Evolutionary conservation across 2,113 vertebrate species (phyloP).

Genomic region (Callipepla californica): DNA sequence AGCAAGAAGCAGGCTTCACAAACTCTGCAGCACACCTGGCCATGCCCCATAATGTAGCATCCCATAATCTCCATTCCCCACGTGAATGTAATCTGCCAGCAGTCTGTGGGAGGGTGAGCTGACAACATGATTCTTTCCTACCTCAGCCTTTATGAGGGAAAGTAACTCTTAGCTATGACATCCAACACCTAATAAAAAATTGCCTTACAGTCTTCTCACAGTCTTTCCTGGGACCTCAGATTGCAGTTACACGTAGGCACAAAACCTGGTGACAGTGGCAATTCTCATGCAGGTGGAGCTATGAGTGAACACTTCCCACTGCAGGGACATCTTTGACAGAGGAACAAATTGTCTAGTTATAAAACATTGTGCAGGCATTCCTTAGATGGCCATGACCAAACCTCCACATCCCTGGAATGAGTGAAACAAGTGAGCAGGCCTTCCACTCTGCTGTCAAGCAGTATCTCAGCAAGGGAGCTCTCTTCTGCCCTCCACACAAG

Average conservation of each 20-base stretch:
- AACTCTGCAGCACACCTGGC: constrained; percentile 14
- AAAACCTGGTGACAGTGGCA: not conserved
- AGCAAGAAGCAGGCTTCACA: constrained; percentile 9
- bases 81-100: not conserved
- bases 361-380: not conserved
- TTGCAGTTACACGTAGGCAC: not conserved
- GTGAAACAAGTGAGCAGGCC: not conserved
- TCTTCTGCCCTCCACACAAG: not conserved
- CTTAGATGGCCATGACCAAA: not conserved
- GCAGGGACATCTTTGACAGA: not conserved
- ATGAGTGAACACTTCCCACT: not conserved
- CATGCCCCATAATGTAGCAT: not conserved
- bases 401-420: not conserved
- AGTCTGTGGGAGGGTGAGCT: not conserved
- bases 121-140: constrained; percentile 39
- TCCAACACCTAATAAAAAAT: constrained; percentile 53
- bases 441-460: not conserved
- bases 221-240: not conserved
- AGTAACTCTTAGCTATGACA: constrained; percentile 25
- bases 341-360: not conserved
- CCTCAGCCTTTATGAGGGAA: not conserved
- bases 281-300: not conserved
- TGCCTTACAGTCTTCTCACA: constrained; percentile 16
- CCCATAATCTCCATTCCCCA: not conserved
- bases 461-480: not conserved